A percentile compares a stretch with the other conserved stretches of the same genome.
phyloP scores from a whole-genome alignment of 2,113 vertebrate genomes.

The Aegithalos caudatus region DNA sequence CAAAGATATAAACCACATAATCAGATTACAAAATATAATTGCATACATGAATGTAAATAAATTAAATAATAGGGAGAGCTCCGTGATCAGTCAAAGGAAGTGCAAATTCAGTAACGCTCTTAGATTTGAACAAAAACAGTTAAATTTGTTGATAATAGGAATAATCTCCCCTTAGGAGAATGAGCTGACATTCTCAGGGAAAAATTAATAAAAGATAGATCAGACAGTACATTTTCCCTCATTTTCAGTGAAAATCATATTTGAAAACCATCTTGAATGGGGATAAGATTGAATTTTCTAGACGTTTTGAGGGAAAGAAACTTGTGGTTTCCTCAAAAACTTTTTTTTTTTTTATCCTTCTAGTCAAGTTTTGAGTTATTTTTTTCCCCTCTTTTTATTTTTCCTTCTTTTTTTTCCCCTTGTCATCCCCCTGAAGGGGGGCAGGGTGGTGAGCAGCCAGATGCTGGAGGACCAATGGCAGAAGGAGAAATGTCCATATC shows the following conservation, averaged over 20 bases:
- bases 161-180: background rate
- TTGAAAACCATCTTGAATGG: background rate
- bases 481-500: background rate
- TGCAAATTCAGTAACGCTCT: background rate
- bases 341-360: rapidly evolving
- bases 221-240: background rate
- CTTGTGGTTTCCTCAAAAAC: background rate
- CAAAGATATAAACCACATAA: background rate
- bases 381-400: rapidly evolving
- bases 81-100: background rate
- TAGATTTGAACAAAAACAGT: background rate
- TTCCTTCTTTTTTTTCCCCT: background rate
- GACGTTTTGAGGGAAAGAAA: background rate
- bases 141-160: background rate
- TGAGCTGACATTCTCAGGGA: background rate
- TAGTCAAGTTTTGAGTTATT: background rate
- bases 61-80: background rate
- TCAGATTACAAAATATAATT: background rate
- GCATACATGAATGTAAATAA: background rate
- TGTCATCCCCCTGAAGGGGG: background rate
- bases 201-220: background rate
- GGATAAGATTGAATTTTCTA: background rate
- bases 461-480: rapidly evolving
- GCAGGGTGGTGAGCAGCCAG: background rate
- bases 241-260: background rate